phyloP scores from a whole-genome alignment of 2,113 vertebrate genomes.

The Bolborhynchus lineola region DNA sequence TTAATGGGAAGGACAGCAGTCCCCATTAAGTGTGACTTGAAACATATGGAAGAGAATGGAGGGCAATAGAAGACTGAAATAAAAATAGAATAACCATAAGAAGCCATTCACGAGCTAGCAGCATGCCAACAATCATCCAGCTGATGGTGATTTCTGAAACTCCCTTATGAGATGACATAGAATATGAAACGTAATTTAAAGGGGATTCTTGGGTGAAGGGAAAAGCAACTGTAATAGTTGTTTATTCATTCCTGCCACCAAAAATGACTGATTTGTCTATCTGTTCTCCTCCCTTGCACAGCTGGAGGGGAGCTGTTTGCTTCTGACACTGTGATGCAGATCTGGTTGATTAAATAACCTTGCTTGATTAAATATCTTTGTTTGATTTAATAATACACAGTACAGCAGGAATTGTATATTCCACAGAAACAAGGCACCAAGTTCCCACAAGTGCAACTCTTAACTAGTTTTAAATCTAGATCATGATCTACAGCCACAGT shows the following conservation, averaged over 20 bases:
- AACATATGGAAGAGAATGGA: background rate
- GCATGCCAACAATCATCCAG: background rate
- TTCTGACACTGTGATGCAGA: rapidly evolving
- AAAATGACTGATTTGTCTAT: background rate
- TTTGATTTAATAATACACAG: background rate
- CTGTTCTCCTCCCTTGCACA: background rate
- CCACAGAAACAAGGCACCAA: background rate
- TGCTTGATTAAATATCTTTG: background rate
- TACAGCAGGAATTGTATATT: background rate
- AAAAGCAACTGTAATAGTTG: background rate
- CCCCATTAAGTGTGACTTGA: background rate
- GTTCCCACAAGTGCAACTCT: background rate
- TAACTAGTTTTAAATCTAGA: background rate
- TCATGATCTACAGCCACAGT: background rate
- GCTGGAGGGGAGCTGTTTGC: background rate
- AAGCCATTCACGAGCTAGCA: background rate
- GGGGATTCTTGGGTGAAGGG: background rate
- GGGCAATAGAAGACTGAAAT: background rate
- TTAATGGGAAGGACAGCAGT: background rate
- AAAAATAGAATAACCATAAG: background rate
- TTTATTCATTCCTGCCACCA: background rate
- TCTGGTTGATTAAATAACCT: background rate
- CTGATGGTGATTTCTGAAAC: background rate
- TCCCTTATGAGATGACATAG: background rate
- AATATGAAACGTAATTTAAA: background rate